Conservation (phyloP, 2,888 invertebrate species). For the Parapristionchus giblindavisi region DNA sequence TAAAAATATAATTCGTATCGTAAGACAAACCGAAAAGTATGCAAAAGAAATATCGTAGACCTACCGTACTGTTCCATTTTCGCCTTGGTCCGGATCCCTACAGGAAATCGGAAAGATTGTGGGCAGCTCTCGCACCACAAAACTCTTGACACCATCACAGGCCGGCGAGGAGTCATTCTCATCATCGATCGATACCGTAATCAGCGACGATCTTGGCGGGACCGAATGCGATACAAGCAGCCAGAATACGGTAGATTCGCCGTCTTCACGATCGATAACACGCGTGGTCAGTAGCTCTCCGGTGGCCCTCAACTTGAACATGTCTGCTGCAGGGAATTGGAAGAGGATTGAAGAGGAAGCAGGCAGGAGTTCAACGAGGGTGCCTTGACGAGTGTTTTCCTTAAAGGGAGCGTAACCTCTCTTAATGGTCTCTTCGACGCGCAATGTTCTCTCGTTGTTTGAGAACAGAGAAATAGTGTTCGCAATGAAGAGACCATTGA, state of each 20-base stretch:
- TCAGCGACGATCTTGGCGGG: slow-evolving; percentile 36
- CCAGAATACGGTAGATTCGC: slow-evolving; percentile 7
- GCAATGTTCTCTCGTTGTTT: too few relatives aligned
- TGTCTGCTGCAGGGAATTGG: background rate
- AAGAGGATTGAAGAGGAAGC: slow-evolving; percentile 25
- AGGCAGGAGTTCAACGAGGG: slow-evolving; percentile 2
- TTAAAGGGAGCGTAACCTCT: too few relatives aligned
- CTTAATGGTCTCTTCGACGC: too few relatives aligned
- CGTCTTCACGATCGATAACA: slow-evolving; percentile 22
- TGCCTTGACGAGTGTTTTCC: slow-evolving; percentile 23
- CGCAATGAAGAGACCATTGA: too few relatives aligned
- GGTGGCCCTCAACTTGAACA: background rate
- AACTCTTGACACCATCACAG: slow-evolving; percentile 28
- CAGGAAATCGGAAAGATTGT: slow-evolving; percentile 31
- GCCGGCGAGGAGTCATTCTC: slow-evolving; percentile 29
- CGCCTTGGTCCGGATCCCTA: slow-evolving; percentile 16
- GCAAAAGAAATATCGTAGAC: too few relatives aligned
- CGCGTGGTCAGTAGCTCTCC: slow-evolving; percentile 13
- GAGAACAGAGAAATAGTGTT: too few relatives aligned
- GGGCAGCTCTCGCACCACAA: slow-evolving; percentile 29
- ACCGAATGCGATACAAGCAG: slow-evolving; percentile 31
- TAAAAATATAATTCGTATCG: too few relatives aligned
- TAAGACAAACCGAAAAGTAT: too few relatives aligned
- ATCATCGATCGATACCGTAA: slow-evolving; percentile 34
- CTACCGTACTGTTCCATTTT: slow-evolving; percentile 36